These are phyloP conservation scores for Hymenopus coronatus DNA, from an alignment of 2,888 invertebrate genomes.

Conservation along the genomic window DNA sequence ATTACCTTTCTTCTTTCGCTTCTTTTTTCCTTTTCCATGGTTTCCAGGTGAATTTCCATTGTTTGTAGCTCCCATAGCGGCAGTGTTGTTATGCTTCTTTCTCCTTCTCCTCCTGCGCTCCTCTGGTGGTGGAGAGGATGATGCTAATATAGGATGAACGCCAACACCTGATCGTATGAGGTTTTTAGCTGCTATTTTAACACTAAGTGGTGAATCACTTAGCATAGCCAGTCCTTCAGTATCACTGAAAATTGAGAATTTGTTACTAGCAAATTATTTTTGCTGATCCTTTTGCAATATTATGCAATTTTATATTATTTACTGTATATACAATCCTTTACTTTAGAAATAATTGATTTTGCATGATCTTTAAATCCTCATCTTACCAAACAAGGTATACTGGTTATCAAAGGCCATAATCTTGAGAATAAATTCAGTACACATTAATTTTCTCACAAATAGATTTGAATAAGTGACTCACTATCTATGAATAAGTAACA, in stretches of 20 bases:
- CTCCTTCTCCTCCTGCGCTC: constrained; percentile 36
- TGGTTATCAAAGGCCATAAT: no score
- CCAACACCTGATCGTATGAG: background rate
- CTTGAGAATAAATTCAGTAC: no score
- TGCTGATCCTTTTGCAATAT: no score
- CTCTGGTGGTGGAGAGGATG: constrained; percentile 28
- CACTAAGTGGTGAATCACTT: constrained; percentile 19
- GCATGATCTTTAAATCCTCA: no score
- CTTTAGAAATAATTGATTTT: no score
- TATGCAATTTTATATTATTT: no score
- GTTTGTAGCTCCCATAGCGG: background rate
- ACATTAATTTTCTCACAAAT: no score
- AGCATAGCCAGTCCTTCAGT: constrained; percentile 4
- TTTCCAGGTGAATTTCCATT: constrained; percentile 18
- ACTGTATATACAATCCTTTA: no score
- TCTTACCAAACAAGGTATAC: no score
- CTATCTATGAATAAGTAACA: no score
- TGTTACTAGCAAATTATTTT: no score
- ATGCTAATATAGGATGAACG: background rate
- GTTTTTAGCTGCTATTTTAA: background rate
- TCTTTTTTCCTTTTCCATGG: constrained; percentile 30
- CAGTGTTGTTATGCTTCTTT: constrained; percentile 40
- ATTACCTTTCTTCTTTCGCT: background rate
- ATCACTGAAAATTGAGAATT: background rate
- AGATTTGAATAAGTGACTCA: no score